Conservation (phyloP, 2,888 invertebrate species). For the Drosophila atroscutellata region DNA sequence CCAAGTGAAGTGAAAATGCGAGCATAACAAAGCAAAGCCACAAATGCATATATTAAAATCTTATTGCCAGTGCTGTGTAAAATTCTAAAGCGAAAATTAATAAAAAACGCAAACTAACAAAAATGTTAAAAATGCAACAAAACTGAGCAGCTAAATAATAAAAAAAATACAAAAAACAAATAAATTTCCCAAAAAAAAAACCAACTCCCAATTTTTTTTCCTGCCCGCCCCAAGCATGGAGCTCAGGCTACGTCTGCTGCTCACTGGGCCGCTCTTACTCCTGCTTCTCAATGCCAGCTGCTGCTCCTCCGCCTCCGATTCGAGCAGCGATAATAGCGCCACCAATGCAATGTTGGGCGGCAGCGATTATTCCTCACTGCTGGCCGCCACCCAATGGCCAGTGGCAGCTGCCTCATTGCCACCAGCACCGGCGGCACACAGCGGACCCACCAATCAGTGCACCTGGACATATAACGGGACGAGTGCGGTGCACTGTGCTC, state of each 20-base stretch:
- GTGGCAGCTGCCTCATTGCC: conserved; percentile 32
- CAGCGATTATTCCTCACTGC: conserved; percentile 65
- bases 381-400: conserved; percentile 41
- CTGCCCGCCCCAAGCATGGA: conserved; percentile 26
- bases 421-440: conserved; percentile 53
- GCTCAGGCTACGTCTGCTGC: conserved; percentile 35
- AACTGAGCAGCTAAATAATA: conserved; percentile 21
- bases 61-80: conserved; percentile 36
- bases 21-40: conserved; percentile 5
- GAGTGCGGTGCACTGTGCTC: conserved; percentile 88
- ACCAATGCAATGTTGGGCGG: conserved; percentile 71
- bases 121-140: conserved; percentile 61
- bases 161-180: conserved; percentile 21
- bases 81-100: neutral
- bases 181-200: neutral
- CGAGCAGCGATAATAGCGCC: conserved; percentile 33
- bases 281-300: conserved; percentile 18
- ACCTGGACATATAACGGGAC: conserved; percentile 85
- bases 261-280: conserved; percentile 20
- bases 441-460: conserved; percentile 84
- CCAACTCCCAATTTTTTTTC: neutral
- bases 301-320: conserved; percentile 11
- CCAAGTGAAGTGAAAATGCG: conserved; percentile 28
- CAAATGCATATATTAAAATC: conserved; percentile 7
- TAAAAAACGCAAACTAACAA: conserved; percentile 24